Evolutionary conservation across 2,888 invertebrate genomes (phyloP), one percentile per base, ranked within the genome.

Genomic region (Apoda limacodes): DNA sequence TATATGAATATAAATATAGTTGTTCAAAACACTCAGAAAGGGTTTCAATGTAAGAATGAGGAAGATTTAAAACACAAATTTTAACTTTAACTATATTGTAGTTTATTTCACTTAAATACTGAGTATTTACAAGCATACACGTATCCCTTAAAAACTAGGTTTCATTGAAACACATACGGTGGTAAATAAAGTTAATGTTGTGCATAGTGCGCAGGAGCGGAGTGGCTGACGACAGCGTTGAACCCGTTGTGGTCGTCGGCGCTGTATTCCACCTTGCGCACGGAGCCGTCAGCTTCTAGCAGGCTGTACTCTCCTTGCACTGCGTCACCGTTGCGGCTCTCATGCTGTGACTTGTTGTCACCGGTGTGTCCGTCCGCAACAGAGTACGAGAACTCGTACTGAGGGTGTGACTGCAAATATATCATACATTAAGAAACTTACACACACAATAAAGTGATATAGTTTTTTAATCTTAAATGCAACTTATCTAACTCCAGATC

Each of bases 301-400:
- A 82, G 60, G 14, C 72, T 72, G 60, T 85, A 85, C 48, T 82
- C 75, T 29, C 60, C 61, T 30, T 56, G 51, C 41, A 60, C 61
- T 13, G 35, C 48, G 37, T 60, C 55, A 9, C 53, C 55, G 42
- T 59, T 50, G 30, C 55, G 54, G 35, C 39, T 39, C 34, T 55
- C 56, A 36, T 55, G 52, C 50, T 82, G 82, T 35, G 72, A 71
- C 62, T 82, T 82, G 55, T 78, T 70, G 60, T 82, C 82, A 17
- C 82, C 83, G 37, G 83, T 74, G 50, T 83, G 82, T n/a, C 70
- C 70, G 42, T 84, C 84, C 35, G 82, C 71, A 11, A 81, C 83
- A 7, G 83, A 82, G 56, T 83, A 83, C n/a, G 80, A 68, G 62
- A 69, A 83, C 30, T 81, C 71, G 60, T 84, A 83, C 50, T 80